These are phyloP conservation scores for Pyrrhura leucotis DNA, from an alignment of 2,797 vertebrate species.

Conservation along the genomic window DNA sequence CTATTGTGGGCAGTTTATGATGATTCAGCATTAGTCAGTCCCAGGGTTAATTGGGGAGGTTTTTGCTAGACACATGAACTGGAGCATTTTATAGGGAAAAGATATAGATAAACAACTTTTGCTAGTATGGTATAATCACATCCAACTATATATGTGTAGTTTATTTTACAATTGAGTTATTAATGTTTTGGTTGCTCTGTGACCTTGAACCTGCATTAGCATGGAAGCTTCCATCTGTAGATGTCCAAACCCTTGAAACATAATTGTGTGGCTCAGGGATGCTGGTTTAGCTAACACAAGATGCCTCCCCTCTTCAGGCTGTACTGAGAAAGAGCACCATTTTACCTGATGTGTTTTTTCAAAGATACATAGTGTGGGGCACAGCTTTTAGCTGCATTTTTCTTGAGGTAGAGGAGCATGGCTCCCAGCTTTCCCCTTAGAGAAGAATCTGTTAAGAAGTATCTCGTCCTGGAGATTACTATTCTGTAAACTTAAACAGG, in stretches of 20 bases:
- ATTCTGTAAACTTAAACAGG: no score
- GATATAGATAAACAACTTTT: not conserved
- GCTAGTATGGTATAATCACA: not conserved
- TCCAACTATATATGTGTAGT: not conserved
- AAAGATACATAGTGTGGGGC: not conserved
- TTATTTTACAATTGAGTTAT: not conserved
- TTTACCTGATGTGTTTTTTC: not conserved
- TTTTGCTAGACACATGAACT: not conserved
- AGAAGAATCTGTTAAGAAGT: not conserved
- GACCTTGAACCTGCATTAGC: not conserved
- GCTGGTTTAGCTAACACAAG: not conserved
- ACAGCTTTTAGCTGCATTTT: not conserved
- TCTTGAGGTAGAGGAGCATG: not conserved
- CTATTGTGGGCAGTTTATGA: not conserved
- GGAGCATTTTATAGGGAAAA: not conserved
- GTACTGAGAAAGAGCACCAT: not conserved
- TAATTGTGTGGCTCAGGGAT: not conserved
- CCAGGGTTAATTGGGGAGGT: not conserved
- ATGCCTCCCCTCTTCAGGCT: not conserved
- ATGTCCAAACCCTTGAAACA: not conserved
- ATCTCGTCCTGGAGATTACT: no score
- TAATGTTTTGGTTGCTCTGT: not conserved
- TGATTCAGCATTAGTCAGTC: not conserved
- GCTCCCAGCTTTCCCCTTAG: not conserved
- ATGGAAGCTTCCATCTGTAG: not conserved